Evolutionary conservation across 2,888 invertebrate species (phyloP), one percentile per base, ranked within the genome.

Genomic region (Boloria selene): DNA sequence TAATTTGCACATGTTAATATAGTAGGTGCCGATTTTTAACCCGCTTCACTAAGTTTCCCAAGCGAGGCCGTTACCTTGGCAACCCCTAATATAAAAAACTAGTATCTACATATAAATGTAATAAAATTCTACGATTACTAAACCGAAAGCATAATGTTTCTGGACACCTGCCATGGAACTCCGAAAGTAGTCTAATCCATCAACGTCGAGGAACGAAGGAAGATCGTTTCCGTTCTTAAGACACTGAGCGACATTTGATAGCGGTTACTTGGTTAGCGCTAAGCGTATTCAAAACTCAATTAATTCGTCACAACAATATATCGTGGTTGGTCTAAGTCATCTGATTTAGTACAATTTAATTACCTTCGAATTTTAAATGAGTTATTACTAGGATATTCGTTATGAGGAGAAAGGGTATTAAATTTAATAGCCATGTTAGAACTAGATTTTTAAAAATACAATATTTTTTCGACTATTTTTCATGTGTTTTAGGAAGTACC

Each of bases 241-340:
- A 70, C 54, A 75, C 77, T 84, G 81, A 88, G 74, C 76, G 86
- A 79, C 79, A 87, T 86, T 86, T 86, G 84, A 89, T 87, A 84
- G 79, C 73, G 61, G 59, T 59, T 69, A 63, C 75, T 72, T 79
- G 83, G 84, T 85, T 84, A 83, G 78, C 77, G 77, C 77, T 78
- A 76, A 79, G 74, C 72, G 73, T 73, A 79, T 84, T 84, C 81
- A 85, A 79, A 81, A 75, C 76, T 77, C 77, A 81, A 83, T 84
- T 84, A 83, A 77, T 75, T 69, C 65, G 72, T 75, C 77, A 76
- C 74, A 76, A 77, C 76, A 76, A 75, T 73, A 65, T 69, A 49
- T 65, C 31, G 42, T 31, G 61, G 26, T 52, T 68, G 67, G 70
- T 68, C 66, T 58, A 71, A 71, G 59, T 49, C 51, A 42, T 64